phyloP scores from a whole-genome alignment of 2,888 invertebrate genomes.

The Limnephilus rhombicus region DNA sequence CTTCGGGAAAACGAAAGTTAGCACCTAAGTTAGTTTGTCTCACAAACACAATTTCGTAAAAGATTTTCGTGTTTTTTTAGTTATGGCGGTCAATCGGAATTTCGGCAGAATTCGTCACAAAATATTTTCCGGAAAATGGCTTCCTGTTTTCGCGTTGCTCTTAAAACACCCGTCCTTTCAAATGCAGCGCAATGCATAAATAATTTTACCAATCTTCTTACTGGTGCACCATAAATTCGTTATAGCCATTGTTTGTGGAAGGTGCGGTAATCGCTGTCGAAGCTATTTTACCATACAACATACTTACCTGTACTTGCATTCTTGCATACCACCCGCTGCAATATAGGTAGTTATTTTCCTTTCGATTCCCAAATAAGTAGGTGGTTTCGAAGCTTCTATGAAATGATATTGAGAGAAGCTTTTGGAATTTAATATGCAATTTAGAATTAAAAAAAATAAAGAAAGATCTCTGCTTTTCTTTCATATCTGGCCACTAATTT shows the following conservation, averaged over 20 bases:
- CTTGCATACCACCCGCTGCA: not conserved
- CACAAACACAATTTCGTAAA: too few species aligned
- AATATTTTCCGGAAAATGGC: constrained; percentile 4
- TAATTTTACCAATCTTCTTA: constrained; percentile 55
- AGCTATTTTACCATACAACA: not conserved
- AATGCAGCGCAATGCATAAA: constrained; percentile 53
- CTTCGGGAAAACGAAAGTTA: too few species aligned
- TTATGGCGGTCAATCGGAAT: not conserved
- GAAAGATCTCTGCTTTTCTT: not conserved
- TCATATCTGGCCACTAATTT: too few species aligned
- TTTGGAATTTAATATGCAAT: not conserved
- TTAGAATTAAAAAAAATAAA: not conserved
- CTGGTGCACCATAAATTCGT: constrained; percentile 49
- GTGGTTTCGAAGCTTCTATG: not conserved
- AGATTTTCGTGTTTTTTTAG: too few species aligned
- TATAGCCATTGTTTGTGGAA: constrained; percentile 31
- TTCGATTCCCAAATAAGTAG: not conserved
- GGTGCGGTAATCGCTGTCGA: constrained; percentile 17
- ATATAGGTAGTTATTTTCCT: not conserved
- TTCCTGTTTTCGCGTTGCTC: constrained; percentile 19
- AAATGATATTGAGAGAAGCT: not conserved
- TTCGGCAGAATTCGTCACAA: not conserved
- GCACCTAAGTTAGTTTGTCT: too few species aligned
- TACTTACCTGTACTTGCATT: too few species aligned
- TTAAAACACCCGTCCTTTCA: constrained; percentile 52